Conservation (phyloP, 1,140 invertebrate genomes). For the Heliconius hermathena region DNA sequence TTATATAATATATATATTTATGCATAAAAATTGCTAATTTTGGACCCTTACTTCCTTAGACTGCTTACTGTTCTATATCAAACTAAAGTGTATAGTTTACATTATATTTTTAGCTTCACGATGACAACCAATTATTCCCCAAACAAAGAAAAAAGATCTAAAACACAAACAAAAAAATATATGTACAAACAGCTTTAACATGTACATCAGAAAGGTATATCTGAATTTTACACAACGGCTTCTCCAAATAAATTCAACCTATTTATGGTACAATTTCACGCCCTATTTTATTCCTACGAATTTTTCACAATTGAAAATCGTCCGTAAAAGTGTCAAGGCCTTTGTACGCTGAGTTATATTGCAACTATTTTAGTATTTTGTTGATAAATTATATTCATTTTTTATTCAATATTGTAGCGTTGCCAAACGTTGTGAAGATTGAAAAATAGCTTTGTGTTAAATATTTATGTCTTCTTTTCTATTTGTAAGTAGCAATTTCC, state of each 20-base stretch:
- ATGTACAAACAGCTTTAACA: neutral
- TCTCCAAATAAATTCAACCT: slow-evolving; percentile 71
- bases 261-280: slow-evolving; percentile 73
- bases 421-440: slow-evolving; percentile 41
- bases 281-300: slow-evolving; percentile 71
- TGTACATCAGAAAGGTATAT: slow-evolving; percentile 45
- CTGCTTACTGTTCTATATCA: no score
- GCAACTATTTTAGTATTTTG: slow-evolving; percentile 58
- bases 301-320: slow-evolving; percentile 71
- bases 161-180: neutral
- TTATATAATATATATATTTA: no score
- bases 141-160: neutral
- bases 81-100: no score
- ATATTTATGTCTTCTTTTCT: slow-evolving; percentile 21
- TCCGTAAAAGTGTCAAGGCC: slow-evolving; percentile 54
- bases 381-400: slow-evolving; percentile 56
- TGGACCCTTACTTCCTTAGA: no score
- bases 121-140: neutral
- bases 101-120: no score
- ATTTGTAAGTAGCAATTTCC: neutral
- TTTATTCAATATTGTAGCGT: slow-evolving; percentile 53
- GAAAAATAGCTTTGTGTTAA: slow-evolving; percentile 33
- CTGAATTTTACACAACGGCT: slow-evolving; percentile 64
- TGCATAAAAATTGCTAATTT: no score
- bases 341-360: slow-evolving; percentile 63